These are phyloP conservation scores for Pseudochaenichthys georgianus DNA, from an alignment of 2,797 vertebrate genomes.

Conservation along the genomic window DNA sequence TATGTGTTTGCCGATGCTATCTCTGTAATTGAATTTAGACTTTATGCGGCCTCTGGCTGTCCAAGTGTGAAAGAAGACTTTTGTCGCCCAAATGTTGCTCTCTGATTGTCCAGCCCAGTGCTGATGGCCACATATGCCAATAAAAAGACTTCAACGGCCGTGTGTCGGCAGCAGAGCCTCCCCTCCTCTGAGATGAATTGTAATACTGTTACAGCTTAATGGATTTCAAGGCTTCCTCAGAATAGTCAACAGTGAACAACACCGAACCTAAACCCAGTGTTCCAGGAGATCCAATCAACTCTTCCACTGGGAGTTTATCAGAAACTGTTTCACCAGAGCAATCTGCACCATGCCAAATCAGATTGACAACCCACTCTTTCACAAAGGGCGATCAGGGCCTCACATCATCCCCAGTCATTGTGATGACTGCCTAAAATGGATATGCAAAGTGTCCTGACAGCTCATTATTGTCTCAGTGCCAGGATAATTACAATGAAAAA, in stretches of 20 bases:
- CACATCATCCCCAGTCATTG: slow-evolving; percentile 52
- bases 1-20: slow-evolving; percentile 79
- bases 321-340: slow-evolving; percentile 47
- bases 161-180: slow-evolving; percentile 19
- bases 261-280: slow-evolving; percentile 31
- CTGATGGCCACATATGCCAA: slow-evolving; percentile 51
- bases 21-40: slow-evolving; percentile 82
- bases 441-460: slow-evolving; percentile 68
- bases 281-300: slow-evolving; percentile 68
- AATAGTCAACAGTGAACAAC: slow-evolving; percentile 37
- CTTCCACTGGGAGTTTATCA: slow-evolving; percentile 55
- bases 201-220: slow-evolving; percentile 64
- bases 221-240: slow-evolving; percentile 61
- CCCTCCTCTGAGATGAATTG: slow-evolving; percentile 48
- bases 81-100: slow-evolving; percentile 66
- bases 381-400: slow-evolving; percentile 54
- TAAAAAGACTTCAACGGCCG: slow-evolving; percentile 37
- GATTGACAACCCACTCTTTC: slow-evolving; percentile 56
- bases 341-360: slow-evolving; percentile 41
- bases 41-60: slow-evolving; percentile 64
- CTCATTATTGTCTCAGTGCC: slow-evolving; percentile 59
- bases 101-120: slow-evolving; percentile 52
- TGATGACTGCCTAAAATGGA: slow-evolving; percentile 61
- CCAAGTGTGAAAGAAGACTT: slow-evolving; percentile 76
- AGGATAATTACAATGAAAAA: slow-evolving; percentile 66